Conservation (phyloP, 1,140 invertebrate genomes). For the Drosophila lacertosa region DNA sequence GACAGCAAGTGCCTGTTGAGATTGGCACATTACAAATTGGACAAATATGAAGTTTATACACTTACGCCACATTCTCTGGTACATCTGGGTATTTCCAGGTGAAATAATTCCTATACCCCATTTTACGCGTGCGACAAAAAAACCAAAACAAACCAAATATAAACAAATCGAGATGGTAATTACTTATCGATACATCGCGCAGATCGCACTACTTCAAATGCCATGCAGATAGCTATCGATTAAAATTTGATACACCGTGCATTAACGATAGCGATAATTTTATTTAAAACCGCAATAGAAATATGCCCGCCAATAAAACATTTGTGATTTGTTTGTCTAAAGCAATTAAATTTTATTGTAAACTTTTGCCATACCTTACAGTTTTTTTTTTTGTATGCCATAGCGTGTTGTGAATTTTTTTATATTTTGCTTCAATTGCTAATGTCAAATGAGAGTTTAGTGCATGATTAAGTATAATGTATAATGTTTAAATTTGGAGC, state of each 20-base stretch:
- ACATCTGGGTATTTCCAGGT: constrained; percentile 70
- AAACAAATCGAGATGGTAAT: constrained; percentile 32
- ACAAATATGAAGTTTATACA: background rate
- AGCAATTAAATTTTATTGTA: constrained; percentile 75
- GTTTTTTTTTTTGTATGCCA: constrained; percentile 32
- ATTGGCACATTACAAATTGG: too few species aligned
- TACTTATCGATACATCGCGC: constrained; percentile 11
- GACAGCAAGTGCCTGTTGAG: constrained; percentile 28
- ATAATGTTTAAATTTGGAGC: constrained; percentile 42
- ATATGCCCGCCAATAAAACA: constrained; percentile 27
- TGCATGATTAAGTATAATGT: constrained; percentile 46
- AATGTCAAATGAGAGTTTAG: constrained; percentile 42
- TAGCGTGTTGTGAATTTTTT: constrained; percentile 42
- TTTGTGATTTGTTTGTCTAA: constrained; percentile 49
- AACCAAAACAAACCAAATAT: constrained; percentile 22
- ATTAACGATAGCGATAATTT: too few species aligned
- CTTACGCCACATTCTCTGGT: constrained; percentile 64
- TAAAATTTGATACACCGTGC: background rate
- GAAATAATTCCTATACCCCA: constrained; percentile 51
- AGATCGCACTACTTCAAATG: background rate
- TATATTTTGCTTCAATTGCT: constrained; percentile 29
- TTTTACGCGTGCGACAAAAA: constrained; percentile 24
- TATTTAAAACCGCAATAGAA: background rate
- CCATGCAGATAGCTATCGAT: constrained; percentile 9
- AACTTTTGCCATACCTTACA: constrained; percentile 66